phyloP scores from a whole-genome alignment of 2,113 vertebrate genomes.

The Hemibagrus wyckioides region DNA sequence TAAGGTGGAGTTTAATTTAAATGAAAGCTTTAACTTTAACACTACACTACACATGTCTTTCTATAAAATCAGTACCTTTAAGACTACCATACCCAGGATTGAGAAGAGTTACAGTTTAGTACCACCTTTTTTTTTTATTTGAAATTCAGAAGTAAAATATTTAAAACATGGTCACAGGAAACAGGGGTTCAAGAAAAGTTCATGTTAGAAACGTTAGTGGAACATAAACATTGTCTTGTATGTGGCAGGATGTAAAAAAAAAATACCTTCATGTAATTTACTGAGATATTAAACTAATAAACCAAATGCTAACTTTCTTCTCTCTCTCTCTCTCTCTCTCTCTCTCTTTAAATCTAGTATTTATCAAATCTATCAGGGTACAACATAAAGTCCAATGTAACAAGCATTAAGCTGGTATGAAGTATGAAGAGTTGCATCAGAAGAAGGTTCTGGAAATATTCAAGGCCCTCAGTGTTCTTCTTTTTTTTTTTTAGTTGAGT shows the following conservation, averaged over 20 bases:
- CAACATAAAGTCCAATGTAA: neutral
- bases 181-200: too few relatives aligned
- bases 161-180: neutral
- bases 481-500: too few relatives aligned
- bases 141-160: neutral
- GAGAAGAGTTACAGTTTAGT: neutral
- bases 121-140: neutral
- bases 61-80: neutral
- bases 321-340: neutral
- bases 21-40: neutral
- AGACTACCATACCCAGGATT: neutral
- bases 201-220: neutral
- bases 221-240: neutral
- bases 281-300: neutral
- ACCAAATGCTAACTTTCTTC: neutral
- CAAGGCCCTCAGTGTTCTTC: neutral
- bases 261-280: neutral
- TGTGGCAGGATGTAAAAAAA: neutral
- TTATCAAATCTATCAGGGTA: accelerated
- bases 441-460: neutral
- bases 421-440: neutral
- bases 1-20: too few relatives aligned
- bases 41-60: too few relatives aligned
- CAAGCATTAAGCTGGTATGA: neutral
- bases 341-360: neutral